Conservation (phyloP, 2,888 invertebrate species). For the Encarsia formosa region DNA sequence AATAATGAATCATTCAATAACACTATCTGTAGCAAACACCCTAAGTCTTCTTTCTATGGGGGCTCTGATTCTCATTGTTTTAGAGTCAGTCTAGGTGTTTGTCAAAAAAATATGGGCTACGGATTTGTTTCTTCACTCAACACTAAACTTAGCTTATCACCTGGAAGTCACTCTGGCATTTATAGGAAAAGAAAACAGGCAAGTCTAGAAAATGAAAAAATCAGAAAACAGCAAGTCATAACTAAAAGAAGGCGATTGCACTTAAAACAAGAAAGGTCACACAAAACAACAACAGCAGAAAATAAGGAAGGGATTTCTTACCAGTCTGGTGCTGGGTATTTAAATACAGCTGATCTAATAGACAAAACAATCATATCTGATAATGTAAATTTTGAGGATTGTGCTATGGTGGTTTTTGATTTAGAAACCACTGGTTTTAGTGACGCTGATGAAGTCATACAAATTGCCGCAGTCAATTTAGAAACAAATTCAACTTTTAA, state of each 20-base stretch:
- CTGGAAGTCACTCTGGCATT: background rate
- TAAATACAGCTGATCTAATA: conserved; percentile 10
- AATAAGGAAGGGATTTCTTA: conserved; percentile 10
- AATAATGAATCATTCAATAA: background rate
- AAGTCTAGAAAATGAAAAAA: background rate
- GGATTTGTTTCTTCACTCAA: background rate
- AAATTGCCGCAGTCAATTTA: conserved; percentile 3
- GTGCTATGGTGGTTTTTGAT: conserved; percentile 6
- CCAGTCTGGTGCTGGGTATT: conserved; percentile 2
- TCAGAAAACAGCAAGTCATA: conserved; percentile 1
- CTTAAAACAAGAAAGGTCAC: conserved; percentile 4
- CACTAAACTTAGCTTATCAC: conserved; percentile 1
- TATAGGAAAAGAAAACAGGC: conserved; percentile 7
- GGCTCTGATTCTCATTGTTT: conserved; percentile 6
- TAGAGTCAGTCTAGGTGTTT: conserved; percentile 8
- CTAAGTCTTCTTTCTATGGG: conserved; percentile 5
- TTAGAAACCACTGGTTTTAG: conserved; percentile 6
- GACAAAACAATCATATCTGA: background rate
- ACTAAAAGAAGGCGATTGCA: conserved; percentile 1
- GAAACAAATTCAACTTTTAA: conserved; percentile 4
- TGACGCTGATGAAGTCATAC: conserved; percentile 6
- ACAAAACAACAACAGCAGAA: background rate
- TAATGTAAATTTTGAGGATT: conserved; percentile 1
- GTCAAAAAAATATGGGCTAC: conserved; percentile 10
- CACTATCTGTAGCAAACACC: conserved; percentile 8